Evolutionary conservation across 2,113 vertebrate genomes (phyloP).

Genomic region (Oncorhynchus masou): DNA sequence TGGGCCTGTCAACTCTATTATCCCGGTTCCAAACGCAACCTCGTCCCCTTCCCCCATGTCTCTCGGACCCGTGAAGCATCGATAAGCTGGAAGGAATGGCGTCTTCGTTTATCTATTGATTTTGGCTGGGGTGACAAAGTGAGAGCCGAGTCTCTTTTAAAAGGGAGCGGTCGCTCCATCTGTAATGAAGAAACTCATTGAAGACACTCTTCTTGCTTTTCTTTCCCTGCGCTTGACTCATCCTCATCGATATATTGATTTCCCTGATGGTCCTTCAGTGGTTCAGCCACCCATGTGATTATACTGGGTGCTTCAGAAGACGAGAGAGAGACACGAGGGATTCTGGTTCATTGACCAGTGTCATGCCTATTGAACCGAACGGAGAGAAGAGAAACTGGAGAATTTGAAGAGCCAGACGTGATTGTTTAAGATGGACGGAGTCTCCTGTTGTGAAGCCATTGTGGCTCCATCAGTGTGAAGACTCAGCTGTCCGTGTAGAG

Average conservation of each 20-base stretch:
- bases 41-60: background rate
- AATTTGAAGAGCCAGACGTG: background rate
- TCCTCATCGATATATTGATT: slow-evolving; percentile 37
- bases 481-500: slow-evolving; percentile 53
- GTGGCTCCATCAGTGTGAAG: slow-evolving; percentile 26
- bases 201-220: background rate
- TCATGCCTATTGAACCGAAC: background rate
- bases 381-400: background rate
- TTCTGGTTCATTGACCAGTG: background rate
- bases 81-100: background rate
- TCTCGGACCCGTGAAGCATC: background rate
- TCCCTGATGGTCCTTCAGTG: slow-evolving; percentile 27
- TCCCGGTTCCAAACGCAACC: background rate
- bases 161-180: slow-evolving; percentile 2
- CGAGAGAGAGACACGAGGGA: background rate
- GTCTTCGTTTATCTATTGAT: slow-evolving; percentile 6
- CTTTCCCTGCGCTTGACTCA: background rate
- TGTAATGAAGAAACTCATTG: slow-evolving; percentile 42
- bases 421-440: slow-evolving; percentile 16
- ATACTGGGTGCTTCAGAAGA: too few species aligned
- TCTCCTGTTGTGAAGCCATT: slow-evolving; percentile 39
- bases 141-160: slow-evolving; percentile 1
- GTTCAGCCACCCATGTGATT: too few species aligned
- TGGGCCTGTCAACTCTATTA: background rate
- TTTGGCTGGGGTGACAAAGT: slow-evolving; percentile 40